Base-by-base conservation (phyloP, 2,113 vertebrate species). In the Theristicus caerulescens region DNA sequence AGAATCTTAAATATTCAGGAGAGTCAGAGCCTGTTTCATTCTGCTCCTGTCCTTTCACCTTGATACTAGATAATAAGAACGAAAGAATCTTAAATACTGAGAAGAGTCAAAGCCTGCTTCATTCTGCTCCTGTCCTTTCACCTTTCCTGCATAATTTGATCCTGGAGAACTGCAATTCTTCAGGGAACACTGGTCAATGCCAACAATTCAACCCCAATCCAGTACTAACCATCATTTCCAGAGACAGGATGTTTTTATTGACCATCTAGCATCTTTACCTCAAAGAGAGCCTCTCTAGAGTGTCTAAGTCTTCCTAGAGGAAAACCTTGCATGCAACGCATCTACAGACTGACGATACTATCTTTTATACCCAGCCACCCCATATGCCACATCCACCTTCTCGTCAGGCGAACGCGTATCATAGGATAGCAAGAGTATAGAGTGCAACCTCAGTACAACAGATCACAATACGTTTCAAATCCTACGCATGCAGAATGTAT, bases 351-450 rank as follows among this genome's bases (percentile, higher is more conserved):
- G 10, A 76, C 7, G 12, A 69, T 31, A 42, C 7, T 6, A 34
- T 7, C 61, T 76, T 81, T 40, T 42, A 27, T 17, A 74, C 7
- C 20, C 2, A 49, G 40, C 7, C 9, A 18, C 9, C 54, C 40
- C 17, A 13, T 9, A 15, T 27, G 42, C 32, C 15, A 42, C 21
- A 58, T 18, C 21, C n/a, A 59, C 42, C 29, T 54, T n/a, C 64
- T 32, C 0, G 0, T 46, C 44, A 55, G 42, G 27, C 25, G 18
- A 58, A 8, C 3, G 2, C 21, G 73, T 40, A 20, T 5, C 27
- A 34, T 0, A 19, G 29, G 10, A 49, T 1, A 85, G 24, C 0
- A 1, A 61, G 9, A 70, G 8, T 10, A 40, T 0, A 32, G 32
- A 70, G 29, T 31, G 16, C 38, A 73, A 38, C 54, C 36, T 83